phyloP scores from a whole-genome alignment of 30 jellyfish, hydroid and myxozoan genomes.

The Mastigias papua region DNA sequence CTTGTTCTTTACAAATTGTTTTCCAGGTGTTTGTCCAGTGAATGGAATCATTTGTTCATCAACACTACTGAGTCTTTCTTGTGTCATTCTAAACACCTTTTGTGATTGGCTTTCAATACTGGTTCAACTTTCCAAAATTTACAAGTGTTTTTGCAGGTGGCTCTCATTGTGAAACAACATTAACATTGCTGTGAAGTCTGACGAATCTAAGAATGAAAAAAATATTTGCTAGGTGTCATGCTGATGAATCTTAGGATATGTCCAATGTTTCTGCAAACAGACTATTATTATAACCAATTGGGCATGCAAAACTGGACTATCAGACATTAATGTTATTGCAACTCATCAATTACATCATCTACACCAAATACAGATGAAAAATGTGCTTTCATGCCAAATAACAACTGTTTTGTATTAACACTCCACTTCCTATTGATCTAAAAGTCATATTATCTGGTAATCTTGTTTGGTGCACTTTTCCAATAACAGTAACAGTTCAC shows the following conservation, averaged over 20 bases:
- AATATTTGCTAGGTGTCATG: not conserved
- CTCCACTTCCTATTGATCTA: too few relatives aligned
- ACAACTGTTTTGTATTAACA: not conserved
- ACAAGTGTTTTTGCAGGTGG: slow-evolving; percentile 13
- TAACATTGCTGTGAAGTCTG: slow-evolving; percentile 5
- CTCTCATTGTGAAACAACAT: slow-evolving; percentile 13
- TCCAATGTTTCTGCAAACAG: not conserved
- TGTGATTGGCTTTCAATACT: not conserved
- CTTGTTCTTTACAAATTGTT: slow-evolving; percentile 35
- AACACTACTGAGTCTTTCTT: slow-evolving; percentile 14
- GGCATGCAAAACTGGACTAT: not conserved
- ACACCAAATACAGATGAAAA: not conserved
- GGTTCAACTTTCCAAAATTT: slow-evolving; percentile 26
- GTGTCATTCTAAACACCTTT: not conserved
- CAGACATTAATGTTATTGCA: not conserved
- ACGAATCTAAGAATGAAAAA: slow-evolving; percentile 5
- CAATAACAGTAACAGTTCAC: too few relatives aligned
- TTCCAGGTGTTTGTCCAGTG: slow-evolving; percentile 43
- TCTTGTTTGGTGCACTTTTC: too few relatives aligned
- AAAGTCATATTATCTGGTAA: too few relatives aligned
- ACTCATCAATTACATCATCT: not conserved
- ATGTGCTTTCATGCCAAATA: not conserved
- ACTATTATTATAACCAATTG: too few relatives aligned
- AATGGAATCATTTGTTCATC: slow-evolving; percentile 37
- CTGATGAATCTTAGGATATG: not conserved